Evolutionary conservation across 2,888 invertebrate species (phyloP), one percentile per base, ranked within the genome.

Genomic region (Heliconius hortense): DNA sequence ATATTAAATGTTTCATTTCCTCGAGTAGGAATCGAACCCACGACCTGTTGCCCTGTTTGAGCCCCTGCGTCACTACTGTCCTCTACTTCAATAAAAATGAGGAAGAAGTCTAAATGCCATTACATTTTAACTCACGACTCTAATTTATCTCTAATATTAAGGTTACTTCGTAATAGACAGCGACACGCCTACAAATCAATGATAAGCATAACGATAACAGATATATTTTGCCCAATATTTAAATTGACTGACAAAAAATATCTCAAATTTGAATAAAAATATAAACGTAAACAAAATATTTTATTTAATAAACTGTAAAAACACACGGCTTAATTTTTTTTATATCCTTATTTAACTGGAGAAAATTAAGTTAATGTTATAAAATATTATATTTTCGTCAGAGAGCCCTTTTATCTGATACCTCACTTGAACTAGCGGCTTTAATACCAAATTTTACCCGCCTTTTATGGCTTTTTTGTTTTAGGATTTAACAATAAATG

Each of bases 101-200:
- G 69, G 69, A 69, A 69, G 56, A 24, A n/a, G 56, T 56, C n/a
- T 3, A 69, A 56, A 69, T 56, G 56, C 56, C 69, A 69, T 56
- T 8, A 39, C 24, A 43, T 39, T n/a, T 15, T 31, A 56, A 18
- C 31, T 69, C 69, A 69, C 69, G 69, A 69, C 18, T 56, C 35
- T 15, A 31, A 31, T 28, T 53, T 31, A 69, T 69, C 53, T 53
- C 1, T 28, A 68, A 48, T 68, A 56, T 4, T n/a, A 69, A 56
- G 69, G 69, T 69, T 69, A 35, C 15, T 68, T 11, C 1, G 48
- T n/a, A n/a, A 13, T 31, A 56, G 31, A 69, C 31, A 69, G 15
- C 24, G n/a, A 31, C 8, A 31, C 69, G 39, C 56, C 31, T 53
- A 56, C 31, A 15, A 56, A 56, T 39, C 39, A 24, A 18, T 66